Conservation (phyloP, 2,888 invertebrate genomes). For the Patella pellucida region DNA sequence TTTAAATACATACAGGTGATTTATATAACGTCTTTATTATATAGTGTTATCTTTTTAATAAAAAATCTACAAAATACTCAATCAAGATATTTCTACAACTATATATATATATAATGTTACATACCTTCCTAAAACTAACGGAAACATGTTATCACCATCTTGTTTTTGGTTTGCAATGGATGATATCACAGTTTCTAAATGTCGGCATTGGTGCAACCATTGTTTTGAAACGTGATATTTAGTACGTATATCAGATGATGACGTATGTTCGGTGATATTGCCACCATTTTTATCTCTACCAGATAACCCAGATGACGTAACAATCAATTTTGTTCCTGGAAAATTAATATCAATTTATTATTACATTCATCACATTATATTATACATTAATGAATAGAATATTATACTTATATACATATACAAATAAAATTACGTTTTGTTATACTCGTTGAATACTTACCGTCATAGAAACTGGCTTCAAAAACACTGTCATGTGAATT, state of each 20-base stretch:
- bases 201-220: conserved; percentile 81
- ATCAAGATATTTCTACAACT: too few relatives aligned
- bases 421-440: not conserved
- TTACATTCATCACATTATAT: too few relatives aligned
- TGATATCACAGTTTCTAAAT: conserved; percentile 81
- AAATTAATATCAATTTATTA: not conserved
- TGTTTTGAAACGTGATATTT: conserved; percentile 24
- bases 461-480: conserved; percentile 66
- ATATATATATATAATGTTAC: conserved; percentile 69
- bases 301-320: not conserved
- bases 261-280: not conserved
- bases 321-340: not conserved
- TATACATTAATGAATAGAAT: too few relatives aligned
- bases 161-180: conserved; percentile 73
- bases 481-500: conserved; percentile 76
- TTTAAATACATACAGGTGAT: too few relatives aligned
- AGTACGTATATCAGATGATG: not conserved
- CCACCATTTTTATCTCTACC: not conserved
- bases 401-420: too few relatives aligned
- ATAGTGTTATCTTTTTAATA: too few relatives aligned
- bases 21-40: too few relatives aligned
- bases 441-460: conserved; percentile 36
- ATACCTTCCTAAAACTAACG: conserved; percentile 85
- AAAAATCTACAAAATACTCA: too few relatives aligned
- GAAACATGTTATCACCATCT: conserved; percentile 77